phyloP scores from a whole-genome alignment of 2,113 vertebrate genomes.

The Percina caprodes region DNA sequence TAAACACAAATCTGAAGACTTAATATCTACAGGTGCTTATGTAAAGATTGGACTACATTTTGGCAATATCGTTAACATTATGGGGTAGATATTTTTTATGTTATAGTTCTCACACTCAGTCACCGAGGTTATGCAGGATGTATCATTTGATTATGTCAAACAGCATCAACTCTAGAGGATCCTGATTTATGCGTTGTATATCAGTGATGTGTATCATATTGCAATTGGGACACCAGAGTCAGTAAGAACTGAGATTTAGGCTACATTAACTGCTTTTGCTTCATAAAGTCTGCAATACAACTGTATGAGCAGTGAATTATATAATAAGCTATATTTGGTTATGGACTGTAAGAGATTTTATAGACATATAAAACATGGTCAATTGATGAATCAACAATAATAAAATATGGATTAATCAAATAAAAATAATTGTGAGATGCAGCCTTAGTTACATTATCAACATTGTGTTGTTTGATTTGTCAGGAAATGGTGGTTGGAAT shows the following conservation, averaged over 20 bases:
- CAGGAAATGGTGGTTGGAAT: background rate
- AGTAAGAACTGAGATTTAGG: background rate
- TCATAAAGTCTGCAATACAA: background rate
- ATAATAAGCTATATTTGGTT: too few species aligned
- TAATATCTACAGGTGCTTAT: background rate
- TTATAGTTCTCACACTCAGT: background rate
- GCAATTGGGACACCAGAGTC: background rate
- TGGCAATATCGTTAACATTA: background rate
- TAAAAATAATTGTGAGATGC: background rate
- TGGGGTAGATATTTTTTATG: background rate
- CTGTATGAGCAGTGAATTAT: background rate
- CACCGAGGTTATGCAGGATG: background rate
- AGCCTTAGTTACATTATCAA: background rate
- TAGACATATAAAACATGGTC: background rate
- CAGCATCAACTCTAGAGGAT: background rate
- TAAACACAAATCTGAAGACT: constrained; percentile 20
- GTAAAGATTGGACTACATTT: background rate
- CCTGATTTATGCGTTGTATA: background rate
- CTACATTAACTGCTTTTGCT: background rate
- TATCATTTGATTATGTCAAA: background rate
- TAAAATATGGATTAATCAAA: background rate
- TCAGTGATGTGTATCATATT: background rate
- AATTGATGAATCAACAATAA: background rate
- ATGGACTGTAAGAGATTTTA: background rate
- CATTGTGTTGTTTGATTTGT: background rate